Evolutionary conservation across 2,797 vertebrate species (phyloP).

Genomic region (Erithacus rubecula): DNA sequence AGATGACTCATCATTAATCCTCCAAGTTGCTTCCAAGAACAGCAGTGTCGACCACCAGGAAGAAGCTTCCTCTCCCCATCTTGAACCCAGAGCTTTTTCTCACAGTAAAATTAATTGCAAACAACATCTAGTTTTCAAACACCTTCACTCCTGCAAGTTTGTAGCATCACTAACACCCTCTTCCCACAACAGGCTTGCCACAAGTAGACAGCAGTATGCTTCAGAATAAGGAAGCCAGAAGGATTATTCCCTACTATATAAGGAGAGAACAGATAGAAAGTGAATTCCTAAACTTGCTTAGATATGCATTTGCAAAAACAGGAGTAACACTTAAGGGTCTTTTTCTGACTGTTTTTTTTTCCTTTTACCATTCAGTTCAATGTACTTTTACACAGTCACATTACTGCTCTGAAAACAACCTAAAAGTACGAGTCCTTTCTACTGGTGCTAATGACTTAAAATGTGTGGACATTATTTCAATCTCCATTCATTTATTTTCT

Average conservation of each 20-base stretch:
- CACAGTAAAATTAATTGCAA: not conserved
- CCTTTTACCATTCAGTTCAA: not conserved
- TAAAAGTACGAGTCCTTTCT: not conserved
- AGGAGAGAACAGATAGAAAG: constrained; percentile 1
- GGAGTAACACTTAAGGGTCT: not conserved
- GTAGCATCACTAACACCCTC: not conserved
- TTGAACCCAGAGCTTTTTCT: fast-evolving
- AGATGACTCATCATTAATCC: not conserved
- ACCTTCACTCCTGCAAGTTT: not conserved
- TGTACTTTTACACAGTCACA: not conserved
- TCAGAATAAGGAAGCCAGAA: not conserved
- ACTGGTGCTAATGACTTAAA: not conserved
- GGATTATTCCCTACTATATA: not conserved
- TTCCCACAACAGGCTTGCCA: not conserved
- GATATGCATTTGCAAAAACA: not conserved
- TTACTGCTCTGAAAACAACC: not conserved
- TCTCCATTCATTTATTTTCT: not conserved
- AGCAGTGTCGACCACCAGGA: not conserved
- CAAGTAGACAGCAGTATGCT: not conserved
- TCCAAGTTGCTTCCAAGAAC: not conserved
- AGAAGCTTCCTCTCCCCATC: not conserved
- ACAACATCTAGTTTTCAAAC: not conserved
- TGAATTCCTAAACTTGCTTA: constrained; percentile 5
- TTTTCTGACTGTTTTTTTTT: not conserved
- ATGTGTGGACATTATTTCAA: too few relatives aligned